Base-by-base conservation (phyloP, 2,888 invertebrate species). In the Kryphioiulus occultus region DNA sequence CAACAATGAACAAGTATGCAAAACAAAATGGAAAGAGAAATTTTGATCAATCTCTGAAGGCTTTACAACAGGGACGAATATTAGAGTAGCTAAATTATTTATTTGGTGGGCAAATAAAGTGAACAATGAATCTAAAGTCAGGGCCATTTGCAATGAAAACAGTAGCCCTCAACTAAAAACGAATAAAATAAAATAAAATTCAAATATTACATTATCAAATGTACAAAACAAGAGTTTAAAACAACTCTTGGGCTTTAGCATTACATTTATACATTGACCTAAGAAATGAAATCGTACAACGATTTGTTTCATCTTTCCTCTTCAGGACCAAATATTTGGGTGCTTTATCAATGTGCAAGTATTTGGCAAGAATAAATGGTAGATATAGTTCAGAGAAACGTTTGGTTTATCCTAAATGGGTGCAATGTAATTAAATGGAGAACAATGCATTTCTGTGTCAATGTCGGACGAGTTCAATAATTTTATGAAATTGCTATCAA, bases 171-270 rank as follows among this genome's bases (percentile, higher is more conserved):
- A 78, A 78, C 30, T 26, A 78, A 78, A 78, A 78, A 78, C 78
- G 30, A 39, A 39, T n/a, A n/a, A n/a, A 82, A 82, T 10, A 35
- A 42, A 85, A 42, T 42, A 42, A 85, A 85, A 85, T 44, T 85
- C 39, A 85, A 85, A 85, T 85, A 85, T 85, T 85, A 42, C 39
- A 85, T 85, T 85, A 85, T 85, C 85, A 85, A 85, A 85, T 85
- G 85, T 85, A 85, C 85, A 85, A 85, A 85, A 85, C 86, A 53
- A 86, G 86, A 86, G 86, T 86, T 86, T 86, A 86, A 86, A 86
- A 86, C 86, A 86, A 86, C 86, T 86, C 86, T 86, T 53, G 86
- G 53, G 85, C 85, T 78, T 85, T 39, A 85, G 85, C 85, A 39
- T 85, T 85, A 85, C 85, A 85, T 22, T 44, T 85, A 85, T 78